Conservation (phyloP, 2,113 vertebrate species). For the Laticauda laticaudata region DNA sequence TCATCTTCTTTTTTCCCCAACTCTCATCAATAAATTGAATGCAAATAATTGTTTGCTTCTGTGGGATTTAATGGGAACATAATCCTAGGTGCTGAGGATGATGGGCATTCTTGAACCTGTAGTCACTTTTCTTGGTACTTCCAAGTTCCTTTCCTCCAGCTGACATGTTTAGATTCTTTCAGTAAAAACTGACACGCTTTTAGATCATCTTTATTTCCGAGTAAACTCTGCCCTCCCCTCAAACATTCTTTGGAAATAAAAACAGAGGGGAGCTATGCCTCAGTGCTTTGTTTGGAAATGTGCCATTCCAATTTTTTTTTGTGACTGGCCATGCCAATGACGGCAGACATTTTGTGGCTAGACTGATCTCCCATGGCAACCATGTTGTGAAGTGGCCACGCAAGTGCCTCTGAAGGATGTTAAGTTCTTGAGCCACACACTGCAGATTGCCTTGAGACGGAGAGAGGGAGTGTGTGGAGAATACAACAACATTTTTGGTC, state of each 20-base stretch:
- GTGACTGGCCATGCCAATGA: not conserved
- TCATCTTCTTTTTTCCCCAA: accelerated
- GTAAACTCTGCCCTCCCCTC: not conserved
- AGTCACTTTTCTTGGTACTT: not conserved
- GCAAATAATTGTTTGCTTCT: not conserved
- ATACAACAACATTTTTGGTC: not conserved
- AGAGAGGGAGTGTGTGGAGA: not conserved
- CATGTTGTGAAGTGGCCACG: not conserved
- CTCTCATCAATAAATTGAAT: accelerated
- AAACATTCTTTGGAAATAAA: not conserved
- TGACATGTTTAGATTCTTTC: not conserved
- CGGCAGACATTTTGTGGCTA: not conserved
- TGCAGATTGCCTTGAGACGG: not conserved
- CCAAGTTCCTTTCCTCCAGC: not conserved
- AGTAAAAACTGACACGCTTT: not conserved
- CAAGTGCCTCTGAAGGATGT: not conserved
- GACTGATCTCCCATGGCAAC: not conserved
- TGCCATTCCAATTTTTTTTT: not conserved
- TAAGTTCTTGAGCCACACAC: not conserved
- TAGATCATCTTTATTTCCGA: not conserved
- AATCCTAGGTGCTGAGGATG: not conserved
- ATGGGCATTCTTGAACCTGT: not conserved
- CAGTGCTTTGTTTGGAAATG: not conserved
- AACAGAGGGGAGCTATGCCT: not conserved
- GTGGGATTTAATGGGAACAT: not conserved